phyloP scores from a whole-genome alignment of 2,888 invertebrate species.

The Polydrusus cervinus region DNA sequence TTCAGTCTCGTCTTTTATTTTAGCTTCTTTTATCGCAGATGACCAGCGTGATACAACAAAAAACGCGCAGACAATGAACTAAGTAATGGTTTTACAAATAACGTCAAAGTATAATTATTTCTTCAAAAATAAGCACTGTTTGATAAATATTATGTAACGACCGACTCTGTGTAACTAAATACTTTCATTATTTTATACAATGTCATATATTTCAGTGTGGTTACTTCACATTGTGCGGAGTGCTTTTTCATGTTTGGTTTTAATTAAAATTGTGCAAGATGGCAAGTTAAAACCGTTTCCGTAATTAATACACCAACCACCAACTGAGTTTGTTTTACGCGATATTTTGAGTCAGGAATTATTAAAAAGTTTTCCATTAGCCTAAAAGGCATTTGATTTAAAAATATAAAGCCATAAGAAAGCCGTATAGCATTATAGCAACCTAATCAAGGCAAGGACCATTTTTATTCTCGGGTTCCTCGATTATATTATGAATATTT shows the following conservation, averaged over 20 bases:
- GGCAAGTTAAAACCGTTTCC: conserved; percentile 27
- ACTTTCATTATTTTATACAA: conserved; percentile 9
- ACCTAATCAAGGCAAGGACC: too few species aligned
- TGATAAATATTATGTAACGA: neutral
- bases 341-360: conserved; percentile 8
- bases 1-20: too few species aligned
- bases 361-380: conserved; percentile 16
- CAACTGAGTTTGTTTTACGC: conserved; percentile 16
- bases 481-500: too few species aligned
- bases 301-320: conserved; percentile 28
- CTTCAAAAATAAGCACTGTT: too few species aligned
- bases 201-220: conserved; percentile 2
- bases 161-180: neutral
- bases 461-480: too few species aligned
- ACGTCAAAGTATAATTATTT: too few species aligned
- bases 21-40: too few species aligned
- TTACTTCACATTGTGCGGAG: neutral
- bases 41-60: too few species aligned
- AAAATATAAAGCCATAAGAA: neutral
- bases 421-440: too few species aligned
- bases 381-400: neutral
- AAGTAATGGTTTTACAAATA: too few species aligned
- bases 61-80: too few species aligned
- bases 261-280: conserved; percentile 37
- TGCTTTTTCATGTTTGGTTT: conserved; percentile 37